Percentiles rank a stretch among this genome's conserved stretches.
These are phyloP conservation scores for Columba guinea DNA, from an alignment of 2,797 vertebrate genomes.

Conservation along the genomic window DNA sequence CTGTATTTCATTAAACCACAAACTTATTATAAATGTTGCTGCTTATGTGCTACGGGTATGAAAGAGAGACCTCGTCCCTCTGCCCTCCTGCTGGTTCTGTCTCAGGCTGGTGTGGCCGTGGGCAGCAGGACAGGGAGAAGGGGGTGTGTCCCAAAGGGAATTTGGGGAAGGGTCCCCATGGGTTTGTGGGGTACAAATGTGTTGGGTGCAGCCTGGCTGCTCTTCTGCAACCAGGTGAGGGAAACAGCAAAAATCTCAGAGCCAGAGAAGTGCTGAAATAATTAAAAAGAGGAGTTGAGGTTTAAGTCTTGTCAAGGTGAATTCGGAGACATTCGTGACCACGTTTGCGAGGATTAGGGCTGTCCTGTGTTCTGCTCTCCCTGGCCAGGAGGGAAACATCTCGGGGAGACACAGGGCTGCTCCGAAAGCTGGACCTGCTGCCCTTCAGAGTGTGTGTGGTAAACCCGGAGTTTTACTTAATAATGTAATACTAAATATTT, in stretches of 20 bases:
- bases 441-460: neutral
- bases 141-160: neutral
- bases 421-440: neutral
- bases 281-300: neutral
- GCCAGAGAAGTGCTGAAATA: neutral
- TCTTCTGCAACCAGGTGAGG: neutral
- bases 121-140: neutral
- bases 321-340: neutral
- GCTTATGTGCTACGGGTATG: conserved; percentile 72
- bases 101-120: neutral
- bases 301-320: neutral
- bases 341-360: fast-evolving
- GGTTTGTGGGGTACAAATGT: neutral
- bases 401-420: fast-evolving
- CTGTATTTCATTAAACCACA: conserved; percentile 74
- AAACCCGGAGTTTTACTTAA: neutral
- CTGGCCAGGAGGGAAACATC: fast-evolving
- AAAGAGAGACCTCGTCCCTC: neutral
- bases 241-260: neutral
- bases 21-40: conserved; percentile 22
- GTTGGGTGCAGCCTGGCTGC: neutral
- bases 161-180: neutral
- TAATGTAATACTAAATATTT: neutral
- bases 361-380: neutral
- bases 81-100: neutral